Evolutionary conservation across 2,113 vertebrate species (phyloP), one percentile per base, ranked within the genome.

Genomic region (Polypterus bichir): DNA sequence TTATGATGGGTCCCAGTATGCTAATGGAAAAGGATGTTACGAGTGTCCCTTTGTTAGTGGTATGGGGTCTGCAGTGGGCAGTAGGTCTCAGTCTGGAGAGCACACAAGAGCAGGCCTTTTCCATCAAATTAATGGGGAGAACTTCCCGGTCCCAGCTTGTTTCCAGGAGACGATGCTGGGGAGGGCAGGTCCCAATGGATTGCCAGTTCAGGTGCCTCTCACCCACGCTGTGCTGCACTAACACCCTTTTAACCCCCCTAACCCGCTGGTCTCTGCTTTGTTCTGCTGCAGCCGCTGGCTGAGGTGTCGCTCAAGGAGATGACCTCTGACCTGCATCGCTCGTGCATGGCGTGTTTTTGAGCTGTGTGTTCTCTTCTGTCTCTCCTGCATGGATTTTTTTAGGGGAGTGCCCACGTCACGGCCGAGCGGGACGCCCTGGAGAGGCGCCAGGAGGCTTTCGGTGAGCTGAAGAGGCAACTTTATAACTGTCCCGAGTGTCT

Each of bases 401-500:
- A 98, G 96, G 94, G 92, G 77, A 93, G 91, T 80, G 90, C 88
- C 84, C 92, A 92, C 78, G 81, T 98, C 82, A 93, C 92, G 79
- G 85, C 84, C 7, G 92, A 92, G 83, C 89, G 89, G 73, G 87
- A 83, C 80, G 87, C 88, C 78, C 88, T 98, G 82, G 89, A 91
- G 82, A 86, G 87, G 77, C 91, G 91, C 75, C 93, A 77, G 82
- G 90, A 79, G 61, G 81, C 86, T 76, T 91, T 88, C 85, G 82
- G 83, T 80, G 92, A 96, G 84, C 84, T 92, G 86, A 89, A 87
- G 91, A 92, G 80, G 81, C 94, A 94, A 85, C 91, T 98, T 70
- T 89, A 90, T 88, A 93, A 94, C 85, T 97, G 96, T 86, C 94
- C 96, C 45, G 93, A 98, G 83, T 93, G 94, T 59, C 78, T 95